Percentiles rank a stretch among this genome's conserved stretches.
These are phyloP conservation scores for Kradibia gibbosae DNA, from an alignment of 1,140 invertebrate genomes.

Conservation along the genomic window DNA sequence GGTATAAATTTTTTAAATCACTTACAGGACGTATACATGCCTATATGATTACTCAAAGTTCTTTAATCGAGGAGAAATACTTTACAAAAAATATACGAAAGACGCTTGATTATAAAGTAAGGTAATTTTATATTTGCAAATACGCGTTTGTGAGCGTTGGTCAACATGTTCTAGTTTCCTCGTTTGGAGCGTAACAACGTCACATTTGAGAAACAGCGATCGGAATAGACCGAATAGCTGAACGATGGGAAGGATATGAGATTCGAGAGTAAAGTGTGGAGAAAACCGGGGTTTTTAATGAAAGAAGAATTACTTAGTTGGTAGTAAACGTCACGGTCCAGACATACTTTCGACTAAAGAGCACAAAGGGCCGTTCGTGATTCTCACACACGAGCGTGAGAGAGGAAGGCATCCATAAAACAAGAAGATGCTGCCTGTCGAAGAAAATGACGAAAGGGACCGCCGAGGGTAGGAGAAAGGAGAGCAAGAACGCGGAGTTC, in stretches of 20 bases:
- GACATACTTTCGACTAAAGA: constrained; percentile 27
- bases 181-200: not conserved
- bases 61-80: not conserved
- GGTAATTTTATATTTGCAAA: not conserved
- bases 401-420: not conserved
- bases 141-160: not conserved
- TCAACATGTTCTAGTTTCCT: not conserved
- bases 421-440: not conserved
- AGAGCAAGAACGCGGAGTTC: not conserved
- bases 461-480: not conserved
- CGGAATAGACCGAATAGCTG: not conserved
- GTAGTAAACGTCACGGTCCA: constrained; percentile 32
- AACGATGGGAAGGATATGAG: not conserved
- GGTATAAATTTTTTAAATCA: not conserved
- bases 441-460: too few species aligned
- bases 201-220: not conserved
- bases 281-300: constrained; percentile 19
- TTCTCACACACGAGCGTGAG: constrained; percentile 8
- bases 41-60: not conserved
- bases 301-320: constrained; percentile 41
- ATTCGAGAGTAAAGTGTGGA: not conserved
- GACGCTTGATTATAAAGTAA: too few species aligned
- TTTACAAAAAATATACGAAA: not conserved
- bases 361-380: constrained; percentile 46
- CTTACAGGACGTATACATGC: not conserved